phyloP scores from a whole-genome alignment of 2,113 vertebrate genomes.

The Colaptes auratus region DNA sequence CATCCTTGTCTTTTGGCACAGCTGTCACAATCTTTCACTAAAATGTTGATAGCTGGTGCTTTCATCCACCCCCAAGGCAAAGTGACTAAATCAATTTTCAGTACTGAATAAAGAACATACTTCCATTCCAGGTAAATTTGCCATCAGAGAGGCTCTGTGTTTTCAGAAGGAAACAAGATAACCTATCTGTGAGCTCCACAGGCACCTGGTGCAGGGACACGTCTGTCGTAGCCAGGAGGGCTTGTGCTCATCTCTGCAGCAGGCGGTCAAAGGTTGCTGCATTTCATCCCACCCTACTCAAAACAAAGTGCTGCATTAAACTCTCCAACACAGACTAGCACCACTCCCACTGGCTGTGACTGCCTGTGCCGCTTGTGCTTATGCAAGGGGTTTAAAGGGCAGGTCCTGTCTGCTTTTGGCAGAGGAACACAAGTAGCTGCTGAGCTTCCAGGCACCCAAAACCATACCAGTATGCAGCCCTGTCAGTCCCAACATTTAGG shows the following conservation, averaged over 20 bases:
- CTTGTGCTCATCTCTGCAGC: not conserved
- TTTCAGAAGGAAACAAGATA: constrained; percentile 67
- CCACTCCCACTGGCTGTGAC: not conserved
- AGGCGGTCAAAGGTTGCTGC: not conserved
- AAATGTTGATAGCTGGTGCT: not conserved
- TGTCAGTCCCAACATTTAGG: not conserved
- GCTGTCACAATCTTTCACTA: not conserved
- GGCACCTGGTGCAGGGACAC: not conserved
- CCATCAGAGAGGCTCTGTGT: constrained; percentile 34
- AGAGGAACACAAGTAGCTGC: not conserved
- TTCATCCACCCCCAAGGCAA: not conserved
- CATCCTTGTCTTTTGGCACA: not conserved
- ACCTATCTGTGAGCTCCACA: constrained; percentile 22
- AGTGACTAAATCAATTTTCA: not conserved
- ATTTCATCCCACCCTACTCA: not conserved
- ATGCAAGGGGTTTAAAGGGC: not conserved
- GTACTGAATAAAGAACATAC: not conserved
- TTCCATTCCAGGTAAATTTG: constrained; percentile 68
- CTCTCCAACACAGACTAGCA: not conserved
- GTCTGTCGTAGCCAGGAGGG: not conserved
- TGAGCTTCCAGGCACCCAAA: fast-evolving
- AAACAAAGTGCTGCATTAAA: constrained; percentile 3
- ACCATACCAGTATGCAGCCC: not conserved
- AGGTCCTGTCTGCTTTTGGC: not conserved
- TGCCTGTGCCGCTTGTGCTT: not conserved